Evolutionary conservation across 1,140 invertebrate species (phyloP).

Genomic region (Meteorus sp.): DNA sequence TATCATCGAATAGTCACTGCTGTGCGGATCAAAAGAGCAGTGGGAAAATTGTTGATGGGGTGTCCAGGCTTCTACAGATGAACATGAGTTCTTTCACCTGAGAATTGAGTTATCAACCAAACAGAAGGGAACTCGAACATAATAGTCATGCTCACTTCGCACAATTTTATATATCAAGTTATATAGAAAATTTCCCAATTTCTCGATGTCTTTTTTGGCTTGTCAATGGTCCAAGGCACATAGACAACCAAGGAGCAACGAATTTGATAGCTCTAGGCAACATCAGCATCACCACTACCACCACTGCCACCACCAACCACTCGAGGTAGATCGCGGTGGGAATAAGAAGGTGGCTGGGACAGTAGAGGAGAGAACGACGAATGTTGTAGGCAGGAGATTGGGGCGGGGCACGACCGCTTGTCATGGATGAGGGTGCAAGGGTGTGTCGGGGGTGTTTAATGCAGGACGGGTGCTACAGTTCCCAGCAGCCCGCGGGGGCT

Average conservation of each 20-base stretch:
- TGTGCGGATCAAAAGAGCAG: too few species aligned
- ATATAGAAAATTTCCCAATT: too few species aligned
- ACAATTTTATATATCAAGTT: too few species aligned
- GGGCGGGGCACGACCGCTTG: slow-evolving; percentile 52
- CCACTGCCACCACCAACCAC: slow-evolving; percentile 1
- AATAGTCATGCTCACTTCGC: too few species aligned
- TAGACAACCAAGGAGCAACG: too few species aligned
- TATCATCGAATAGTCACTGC: too few species aligned
- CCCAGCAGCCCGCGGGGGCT: slow-evolving; percentile 56
- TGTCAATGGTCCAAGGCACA: not conserved
- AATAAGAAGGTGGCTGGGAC: slow-evolving; percentile 19
- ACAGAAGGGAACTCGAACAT: too few species aligned
- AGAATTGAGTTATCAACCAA: too few species aligned
- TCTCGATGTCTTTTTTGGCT: too few species aligned
- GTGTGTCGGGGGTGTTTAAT: slow-evolving; percentile 57
- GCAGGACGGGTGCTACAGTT: slow-evolving; percentile 56
- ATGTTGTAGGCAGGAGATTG: slow-evolving; percentile 29
- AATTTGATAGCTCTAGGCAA: not conserved
- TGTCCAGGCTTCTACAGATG: too few species aligned
- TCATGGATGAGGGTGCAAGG: slow-evolving; percentile 52
- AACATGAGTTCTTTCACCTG: too few species aligned
- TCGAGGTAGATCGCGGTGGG: slow-evolving; percentile 10
- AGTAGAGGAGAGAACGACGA: slow-evolving; percentile 31
- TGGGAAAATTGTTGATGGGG: too few species aligned
- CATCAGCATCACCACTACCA: not conserved